Evolutionary conservation across 2,888 invertebrate species (phyloP).

Genomic region (Drosophila mulleri): DNA sequence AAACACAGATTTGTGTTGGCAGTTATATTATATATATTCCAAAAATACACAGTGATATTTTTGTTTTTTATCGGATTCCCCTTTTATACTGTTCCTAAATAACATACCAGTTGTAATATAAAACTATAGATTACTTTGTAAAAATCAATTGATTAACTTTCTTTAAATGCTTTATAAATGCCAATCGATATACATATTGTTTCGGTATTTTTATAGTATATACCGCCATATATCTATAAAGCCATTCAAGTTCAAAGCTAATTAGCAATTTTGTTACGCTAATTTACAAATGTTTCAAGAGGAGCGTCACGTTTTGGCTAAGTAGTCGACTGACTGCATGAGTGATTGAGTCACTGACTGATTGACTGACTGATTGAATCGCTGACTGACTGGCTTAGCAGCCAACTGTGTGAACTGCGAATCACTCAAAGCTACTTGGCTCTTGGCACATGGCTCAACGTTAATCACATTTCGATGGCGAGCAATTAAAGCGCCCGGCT

Average conservation of each 20-base stretch:
- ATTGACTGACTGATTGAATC: constrained; percentile 3
- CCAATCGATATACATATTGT: not conserved
- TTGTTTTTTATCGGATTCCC: too few relatives aligned
- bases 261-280: constrained; percentile 49
- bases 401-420: constrained; percentile 7
- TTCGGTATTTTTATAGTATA: too few relatives aligned
- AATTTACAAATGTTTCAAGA: constrained; percentile 41
- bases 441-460: constrained; percentile 44
- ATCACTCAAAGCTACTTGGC: constrained; percentile 19
- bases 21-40: too few relatives aligned
- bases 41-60: too few relatives aligned
- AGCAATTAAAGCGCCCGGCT: constrained; percentile 53
- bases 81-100: too few relatives aligned
- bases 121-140: not conserved
- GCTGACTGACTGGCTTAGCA: not conserved
- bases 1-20: too few relatives aligned
- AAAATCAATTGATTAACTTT: not conserved
- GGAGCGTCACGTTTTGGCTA: constrained; percentile 8
- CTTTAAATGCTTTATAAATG: too few relatives aligned
- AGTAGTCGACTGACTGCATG: constrained; percentile 6
- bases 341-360: constrained; percentile 3
- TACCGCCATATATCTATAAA: constrained; percentile 11
- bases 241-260: constrained; percentile 41
- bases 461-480: constrained; percentile 64
- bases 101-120: too few relatives aligned